Conservation (phyloP, 2,888 invertebrate species). For the Ormyrus pomaceus region DNA sequence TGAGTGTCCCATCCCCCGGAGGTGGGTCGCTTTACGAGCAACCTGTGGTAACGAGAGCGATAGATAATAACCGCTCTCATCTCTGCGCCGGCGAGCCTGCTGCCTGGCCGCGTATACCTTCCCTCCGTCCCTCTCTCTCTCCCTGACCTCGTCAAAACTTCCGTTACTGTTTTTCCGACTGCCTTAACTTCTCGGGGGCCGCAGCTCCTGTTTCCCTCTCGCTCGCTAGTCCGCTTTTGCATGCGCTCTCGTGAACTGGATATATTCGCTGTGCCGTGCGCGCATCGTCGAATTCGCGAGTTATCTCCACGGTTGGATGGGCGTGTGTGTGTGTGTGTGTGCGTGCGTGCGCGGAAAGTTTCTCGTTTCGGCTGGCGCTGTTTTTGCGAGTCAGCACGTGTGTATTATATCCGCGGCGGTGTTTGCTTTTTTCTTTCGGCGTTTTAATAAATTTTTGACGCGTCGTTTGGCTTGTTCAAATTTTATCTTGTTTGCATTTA, state of each 20-base stretch:
- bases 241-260: background rate
- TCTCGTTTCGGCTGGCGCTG: background rate
- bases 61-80: conserved; percentile 74
- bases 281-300: conserved; percentile 41
- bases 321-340: too few relatives aligned
- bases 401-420: background rate
- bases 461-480: background rate
- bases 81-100: too few relatives aligned
- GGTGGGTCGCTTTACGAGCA: conserved; percentile 74
- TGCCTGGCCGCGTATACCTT: background rate
- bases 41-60: conserved; percentile 76
- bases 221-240: conserved; percentile 38
- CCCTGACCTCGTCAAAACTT: conserved; percentile 53
- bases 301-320: conserved; percentile 14
- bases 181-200: conserved; percentile 23
- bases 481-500: background rate
- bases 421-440: background rate
- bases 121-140: conserved; percentile 6
- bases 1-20: conserved; percentile 67
- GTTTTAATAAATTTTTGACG: conserved; percentile 17
- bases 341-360: background rate
- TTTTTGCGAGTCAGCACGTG: background rate
- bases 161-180: conserved; percentile 50
- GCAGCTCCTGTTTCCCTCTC: conserved; percentile 23
- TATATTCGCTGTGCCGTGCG: too few relatives aligned